Conservation (phyloP, 2,113 vertebrate genomes). For the Petrocephalus microphthalmus region DNA sequence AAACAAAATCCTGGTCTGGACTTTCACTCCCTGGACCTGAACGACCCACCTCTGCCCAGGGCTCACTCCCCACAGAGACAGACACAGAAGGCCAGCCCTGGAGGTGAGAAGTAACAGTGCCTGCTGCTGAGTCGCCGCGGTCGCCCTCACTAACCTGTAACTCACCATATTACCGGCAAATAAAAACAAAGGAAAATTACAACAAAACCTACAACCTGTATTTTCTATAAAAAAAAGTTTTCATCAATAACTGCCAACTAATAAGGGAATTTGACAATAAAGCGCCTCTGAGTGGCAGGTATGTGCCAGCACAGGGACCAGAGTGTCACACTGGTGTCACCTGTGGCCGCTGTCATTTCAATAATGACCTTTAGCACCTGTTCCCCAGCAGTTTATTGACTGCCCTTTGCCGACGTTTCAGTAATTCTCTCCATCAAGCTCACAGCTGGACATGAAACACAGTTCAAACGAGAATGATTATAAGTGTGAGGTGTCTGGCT, state of each 20-base stretch:
- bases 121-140: background rate
- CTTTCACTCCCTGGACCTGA: no score
- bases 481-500: background rate
- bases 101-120: background rate
- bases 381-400: background rate
- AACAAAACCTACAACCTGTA: background rate
- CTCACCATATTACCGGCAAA: background rate
- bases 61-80: background rate
- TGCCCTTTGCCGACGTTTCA: background rate
- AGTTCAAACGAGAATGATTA: background rate
- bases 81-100: background rate
- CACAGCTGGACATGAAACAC: background rate
- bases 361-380: background rate
- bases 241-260: background rate
- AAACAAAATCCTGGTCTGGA: no score
- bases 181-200: background rate
- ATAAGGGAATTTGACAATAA: background rate
- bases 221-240: background rate
- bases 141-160: background rate
- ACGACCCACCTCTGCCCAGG: background rate
- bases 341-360: background rate
- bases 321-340: background rate
- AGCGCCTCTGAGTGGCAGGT: background rate
- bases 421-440: background rate
- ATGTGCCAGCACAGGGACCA: background rate